These are phyloP conservation scores for Tolypeutes matacus DNA, from an alignment of 2,797 vertebrate species.

Conservation along the genomic window DNA sequence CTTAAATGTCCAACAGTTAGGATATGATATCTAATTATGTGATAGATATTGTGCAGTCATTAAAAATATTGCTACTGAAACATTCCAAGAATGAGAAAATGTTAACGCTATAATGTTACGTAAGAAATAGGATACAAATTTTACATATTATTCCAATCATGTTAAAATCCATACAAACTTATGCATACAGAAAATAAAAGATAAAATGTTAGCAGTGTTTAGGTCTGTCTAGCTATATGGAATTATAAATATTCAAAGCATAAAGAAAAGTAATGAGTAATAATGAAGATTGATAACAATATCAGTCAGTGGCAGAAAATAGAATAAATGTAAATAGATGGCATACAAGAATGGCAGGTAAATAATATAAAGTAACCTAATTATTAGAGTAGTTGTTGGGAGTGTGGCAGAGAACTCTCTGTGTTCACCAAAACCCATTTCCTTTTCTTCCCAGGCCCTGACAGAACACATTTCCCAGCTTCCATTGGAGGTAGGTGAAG, in stretches of 20 bases:
- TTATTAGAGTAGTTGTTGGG: background rate
- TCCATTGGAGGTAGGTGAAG: background rate
- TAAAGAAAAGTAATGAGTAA: background rate
- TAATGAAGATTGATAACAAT: background rate
- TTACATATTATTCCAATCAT: background rate
- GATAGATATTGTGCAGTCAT: background rate
- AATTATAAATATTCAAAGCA: background rate
- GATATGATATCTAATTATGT: background rate
- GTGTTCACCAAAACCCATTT: background rate
- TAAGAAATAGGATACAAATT: background rate
- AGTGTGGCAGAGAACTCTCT: background rate
- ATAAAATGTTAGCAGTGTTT: background rate
- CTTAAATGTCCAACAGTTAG: background rate
- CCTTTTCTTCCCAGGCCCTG: background rate
- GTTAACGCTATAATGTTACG: background rate
- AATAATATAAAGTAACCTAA: background rate
- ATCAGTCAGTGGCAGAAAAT: background rate
- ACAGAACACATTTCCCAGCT: background rate
- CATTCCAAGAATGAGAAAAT: slow-evolving; percentile 5
- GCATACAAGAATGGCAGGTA: background rate
- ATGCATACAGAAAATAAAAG: background rate
- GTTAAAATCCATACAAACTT: background rate
- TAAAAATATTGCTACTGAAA: background rate
- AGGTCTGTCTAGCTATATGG: background rate
- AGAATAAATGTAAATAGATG: background rate